Conservation (phyloP, 2,888 invertebrate genomes). For the Stegana nigrithorax region DNA sequence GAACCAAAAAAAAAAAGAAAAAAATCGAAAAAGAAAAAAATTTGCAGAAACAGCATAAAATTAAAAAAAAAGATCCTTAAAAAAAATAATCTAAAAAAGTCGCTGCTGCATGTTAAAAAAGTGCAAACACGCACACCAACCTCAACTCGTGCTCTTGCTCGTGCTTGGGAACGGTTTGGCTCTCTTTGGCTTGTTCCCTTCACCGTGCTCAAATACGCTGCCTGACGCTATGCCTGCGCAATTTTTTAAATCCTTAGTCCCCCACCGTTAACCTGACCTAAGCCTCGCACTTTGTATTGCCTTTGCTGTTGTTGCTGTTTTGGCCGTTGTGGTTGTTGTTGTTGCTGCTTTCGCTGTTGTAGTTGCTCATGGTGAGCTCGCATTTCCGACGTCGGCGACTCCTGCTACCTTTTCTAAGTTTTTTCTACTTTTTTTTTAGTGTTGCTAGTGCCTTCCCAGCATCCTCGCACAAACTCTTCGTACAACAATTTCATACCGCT, state of each 20-base stretch:
- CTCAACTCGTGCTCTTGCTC: too few species aligned
- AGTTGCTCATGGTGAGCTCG: not conserved
- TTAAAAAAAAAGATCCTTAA: not conserved
- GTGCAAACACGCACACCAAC: not conserved
- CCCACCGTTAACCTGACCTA: constrained; percentile 7
- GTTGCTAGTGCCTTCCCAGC: not conserved
- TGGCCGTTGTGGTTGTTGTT: constrained; percentile 30
- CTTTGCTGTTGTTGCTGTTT: constrained; percentile 29
- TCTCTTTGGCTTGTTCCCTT: not conserved
- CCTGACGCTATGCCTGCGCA: not conserved
- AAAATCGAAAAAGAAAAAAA: not conserved
- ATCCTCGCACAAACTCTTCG: not conserved
- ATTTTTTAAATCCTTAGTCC: constrained; percentile 5
- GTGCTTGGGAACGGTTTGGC: too few species aligned
- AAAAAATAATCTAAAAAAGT: constrained; percentile 7
- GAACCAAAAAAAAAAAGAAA: not conserved
- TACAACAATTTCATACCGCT: not conserved
- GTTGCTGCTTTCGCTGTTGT: not conserved
- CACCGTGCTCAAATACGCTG: not conserved
- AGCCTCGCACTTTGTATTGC: not conserved
- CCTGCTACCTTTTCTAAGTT: constrained; percentile 4
- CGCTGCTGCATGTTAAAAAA: not conserved
- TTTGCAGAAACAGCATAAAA: not conserved
- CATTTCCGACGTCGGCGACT: not conserved
- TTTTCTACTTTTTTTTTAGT: constrained; percentile 3